A percentile compares a stretch with the other conserved stretches of the same genome.
phyloP scores from a whole-genome alignment of 2,797 vertebrate species.

The Gymnoscopelus microlampas region DNA sequence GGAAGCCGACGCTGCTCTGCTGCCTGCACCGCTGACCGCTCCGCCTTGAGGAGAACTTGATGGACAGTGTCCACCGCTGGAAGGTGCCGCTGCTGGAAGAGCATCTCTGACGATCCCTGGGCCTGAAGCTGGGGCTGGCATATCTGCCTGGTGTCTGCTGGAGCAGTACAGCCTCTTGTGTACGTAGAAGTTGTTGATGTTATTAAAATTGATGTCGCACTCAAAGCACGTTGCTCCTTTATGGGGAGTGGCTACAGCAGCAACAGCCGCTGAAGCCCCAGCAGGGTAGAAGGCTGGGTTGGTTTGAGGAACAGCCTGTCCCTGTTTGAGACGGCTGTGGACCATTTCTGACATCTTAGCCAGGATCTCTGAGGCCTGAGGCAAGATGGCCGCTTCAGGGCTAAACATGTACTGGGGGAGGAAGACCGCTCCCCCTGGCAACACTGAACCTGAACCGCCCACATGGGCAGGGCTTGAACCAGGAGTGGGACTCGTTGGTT shows the following conservation, averaged over 20 bases:
- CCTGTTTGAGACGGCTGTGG: conserved; percentile 92
- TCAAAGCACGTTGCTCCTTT: conserved; percentile 97
- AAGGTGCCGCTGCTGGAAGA: conserved; percentile 31
- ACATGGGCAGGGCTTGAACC: conserved; percentile 91
- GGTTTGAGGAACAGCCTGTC: conserved; percentile 67
- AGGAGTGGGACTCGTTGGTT: conserved; percentile 90
- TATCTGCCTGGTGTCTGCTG: conserved; percentile 87
- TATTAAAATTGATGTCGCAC: conserved; percentile 98
- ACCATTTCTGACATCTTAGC: conserved; percentile 99
- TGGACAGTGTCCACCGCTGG: conserved; percentile 45
- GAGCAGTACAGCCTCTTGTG: conserved; percentile 98
- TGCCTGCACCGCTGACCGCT: conserved; percentile 62
- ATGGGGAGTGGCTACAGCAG: conserved; percentile 70
- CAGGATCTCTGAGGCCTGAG: conserved; percentile 95
- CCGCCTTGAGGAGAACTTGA: conserved; percentile 58
- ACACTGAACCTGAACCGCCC: conserved; percentile 74
- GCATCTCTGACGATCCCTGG: conserved; percentile 56
- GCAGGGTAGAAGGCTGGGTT: conserved; percentile 80
- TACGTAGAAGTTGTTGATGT: conserved; percentile 97
- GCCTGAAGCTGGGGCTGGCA: conserved; percentile 51
- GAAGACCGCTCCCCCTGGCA: conserved; percentile 86
- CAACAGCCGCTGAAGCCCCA: conserved; percentile 48
- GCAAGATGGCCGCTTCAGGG: conserved; percentile 88
- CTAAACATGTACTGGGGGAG: conserved; percentile 90
- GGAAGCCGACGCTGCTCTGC: conserved; percentile 63